Conservation (phyloP, 2,113 vertebrate species). For the Myotis davidii region DNA sequence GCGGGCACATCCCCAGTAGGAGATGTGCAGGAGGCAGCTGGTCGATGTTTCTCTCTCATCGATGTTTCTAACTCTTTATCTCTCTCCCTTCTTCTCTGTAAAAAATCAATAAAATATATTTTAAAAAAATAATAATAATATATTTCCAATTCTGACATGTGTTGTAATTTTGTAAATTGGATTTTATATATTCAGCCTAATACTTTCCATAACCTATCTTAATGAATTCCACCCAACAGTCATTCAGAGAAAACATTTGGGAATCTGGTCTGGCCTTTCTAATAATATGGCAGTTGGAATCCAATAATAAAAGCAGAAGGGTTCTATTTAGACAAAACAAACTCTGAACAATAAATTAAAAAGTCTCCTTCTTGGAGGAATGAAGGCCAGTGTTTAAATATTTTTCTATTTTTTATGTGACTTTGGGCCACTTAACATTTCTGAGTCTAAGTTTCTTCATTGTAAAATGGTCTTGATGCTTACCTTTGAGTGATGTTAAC, state of each 20-base stretch:
- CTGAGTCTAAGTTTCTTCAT: background rate
- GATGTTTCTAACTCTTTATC: no score
- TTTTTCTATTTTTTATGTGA: background rate
- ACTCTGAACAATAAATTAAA: background rate
- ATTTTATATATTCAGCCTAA: background rate
- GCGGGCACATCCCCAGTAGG: no score
- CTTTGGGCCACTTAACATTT: background rate
- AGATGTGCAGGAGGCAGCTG: no score
- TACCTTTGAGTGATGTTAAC: background rate
- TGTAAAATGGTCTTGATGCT: background rate
- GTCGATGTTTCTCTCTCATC: no score
- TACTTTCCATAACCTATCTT: background rate
- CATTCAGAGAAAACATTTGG: background rate
- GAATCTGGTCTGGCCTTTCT: background rate
- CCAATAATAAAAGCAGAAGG: background rate
- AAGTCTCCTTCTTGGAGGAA: background rate
- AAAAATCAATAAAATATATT: no score
- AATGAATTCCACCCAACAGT: background rate
- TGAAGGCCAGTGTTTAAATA: background rate
- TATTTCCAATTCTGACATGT: background rate
- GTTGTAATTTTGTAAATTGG: background rate
- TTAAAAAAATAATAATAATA: background rate
- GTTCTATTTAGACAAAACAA: background rate
- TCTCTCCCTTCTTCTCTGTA: no score
- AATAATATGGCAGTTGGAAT: no score